phyloP scores from a whole-genome alignment of 2,888 invertebrate genomes.

The Pediacus dermestoides region DNA sequence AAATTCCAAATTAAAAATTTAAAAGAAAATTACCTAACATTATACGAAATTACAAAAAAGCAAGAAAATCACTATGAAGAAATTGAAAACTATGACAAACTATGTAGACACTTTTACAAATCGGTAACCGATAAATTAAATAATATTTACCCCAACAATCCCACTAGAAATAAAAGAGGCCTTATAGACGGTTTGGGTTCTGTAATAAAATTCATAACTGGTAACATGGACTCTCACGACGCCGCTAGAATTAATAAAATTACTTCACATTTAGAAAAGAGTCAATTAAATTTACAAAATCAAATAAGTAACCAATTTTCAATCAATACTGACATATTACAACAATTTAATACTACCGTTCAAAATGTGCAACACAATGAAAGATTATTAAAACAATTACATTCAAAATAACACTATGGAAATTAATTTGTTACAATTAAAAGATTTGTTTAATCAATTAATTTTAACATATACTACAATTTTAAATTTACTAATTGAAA shows the following conservation, averaged over 20 bases:
- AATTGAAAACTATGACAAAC: slow-evolving; percentile 2
- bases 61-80: no score
- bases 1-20: not conserved
- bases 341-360: no score
- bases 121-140: not conserved
- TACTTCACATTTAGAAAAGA: not conserved
- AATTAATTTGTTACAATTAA: no score
- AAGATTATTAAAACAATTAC: no score
- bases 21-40: not conserved
- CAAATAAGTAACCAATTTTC: slow-evolving; percentile 2
- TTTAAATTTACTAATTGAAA: no score
- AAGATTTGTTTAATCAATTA: no score
- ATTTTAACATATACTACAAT: no score
- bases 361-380: no score
- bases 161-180: not conserved
- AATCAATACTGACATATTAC: no score
- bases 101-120: not conserved
- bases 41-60: no score
- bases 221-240: slow-evolving; percentile 2
- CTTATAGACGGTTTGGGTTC: not conserved
- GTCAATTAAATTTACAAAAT: not conserved
- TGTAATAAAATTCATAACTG: slow-evolving; percentile 1
- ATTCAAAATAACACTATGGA: no score
- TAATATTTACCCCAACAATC: not conserved
- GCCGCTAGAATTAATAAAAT: not conserved